A percentile compares a stretch with the other conserved stretches of the same genome.
phyloP scores from a whole-genome alignment of 2,888 invertebrate species.

The Asteroscopus sphinx region DNA sequence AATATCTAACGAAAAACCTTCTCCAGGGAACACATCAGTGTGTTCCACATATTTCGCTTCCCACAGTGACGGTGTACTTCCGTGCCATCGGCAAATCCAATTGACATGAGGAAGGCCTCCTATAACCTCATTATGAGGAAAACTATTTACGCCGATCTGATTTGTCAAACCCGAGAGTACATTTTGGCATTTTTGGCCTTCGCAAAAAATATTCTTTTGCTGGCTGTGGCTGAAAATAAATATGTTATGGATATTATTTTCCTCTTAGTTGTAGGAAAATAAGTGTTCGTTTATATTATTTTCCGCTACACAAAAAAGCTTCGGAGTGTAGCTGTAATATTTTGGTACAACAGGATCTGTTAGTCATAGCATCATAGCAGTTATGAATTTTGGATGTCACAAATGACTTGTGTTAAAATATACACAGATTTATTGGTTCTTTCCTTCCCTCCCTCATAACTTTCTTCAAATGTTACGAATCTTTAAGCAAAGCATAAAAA shows the following conservation, averaged over 20 bases:
- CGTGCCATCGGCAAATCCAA: constrained; percentile 43
- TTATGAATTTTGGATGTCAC: too few relatives aligned
- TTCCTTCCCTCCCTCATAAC: too few relatives aligned
- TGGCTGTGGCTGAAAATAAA: constrained; percentile 14
- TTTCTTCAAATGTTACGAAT: too few relatives aligned
- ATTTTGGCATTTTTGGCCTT: constrained; percentile 13
- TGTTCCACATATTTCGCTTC: constrained; percentile 11
- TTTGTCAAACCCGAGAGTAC: constrained; percentile 37
- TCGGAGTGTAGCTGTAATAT: background rate
- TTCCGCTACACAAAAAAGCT: background rate
- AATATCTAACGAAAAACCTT: constrained; percentile 3
- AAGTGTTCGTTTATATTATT: background rate
- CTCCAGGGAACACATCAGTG: constrained; percentile 5
- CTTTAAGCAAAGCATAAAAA: too few relatives aligned
- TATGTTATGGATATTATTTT: constrained; percentile 13
- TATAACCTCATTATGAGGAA: constrained; percentile 49
- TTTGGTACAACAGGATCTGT: background rate
- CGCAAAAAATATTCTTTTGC: constrained; percentile 6
- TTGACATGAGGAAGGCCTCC: constrained; percentile 42
- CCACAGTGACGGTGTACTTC: constrained; percentile 19
- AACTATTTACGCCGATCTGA: constrained; percentile 57
- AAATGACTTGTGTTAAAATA: too few relatives aligned
- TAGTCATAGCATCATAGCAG: background rate
- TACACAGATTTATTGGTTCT: too few relatives aligned
- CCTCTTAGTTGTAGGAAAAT: background rate